Base-by-base conservation (phyloP, 2,113 vertebrate species). In the Chionodraco myersi region DNA sequence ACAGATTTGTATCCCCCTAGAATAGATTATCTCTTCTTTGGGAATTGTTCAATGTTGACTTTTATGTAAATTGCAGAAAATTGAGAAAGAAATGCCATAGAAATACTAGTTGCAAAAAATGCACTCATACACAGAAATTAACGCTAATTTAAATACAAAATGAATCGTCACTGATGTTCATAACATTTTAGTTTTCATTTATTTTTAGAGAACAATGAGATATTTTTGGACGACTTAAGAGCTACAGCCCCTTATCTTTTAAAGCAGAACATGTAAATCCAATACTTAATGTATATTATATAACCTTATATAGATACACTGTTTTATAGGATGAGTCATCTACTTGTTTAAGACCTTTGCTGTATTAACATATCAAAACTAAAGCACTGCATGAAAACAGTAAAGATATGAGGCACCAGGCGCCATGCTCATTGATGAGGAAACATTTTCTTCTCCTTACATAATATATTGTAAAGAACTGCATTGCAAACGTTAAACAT, bases 391-490 rank as follows among this genome's bases (percentile, higher is more conserved):
- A 61, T 15, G 12, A 18, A n/a, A 61, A 41, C 5, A 12, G 11
- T 36, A 9, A 36, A 6, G 5, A n/a, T 36, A 52, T 12, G 21
- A 48, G 21, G 15, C 7, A 52, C 9, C 18, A 67, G 14, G 21
- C 36, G 61, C 13, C 7, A 1, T 15, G 44, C 12, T 36, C 13
- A 23, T 44, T 63, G 11, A 14, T 23, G 16, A 30, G 13, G 15
- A 44, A 56, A 54, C 12, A 26, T 6, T 53, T 54, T 9, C 49
- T 36, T 41, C 18, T 26, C 2, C 21, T 53, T 77, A 59, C 53
- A 76, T 67, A 45, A 77, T 77, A 6, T 44, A 60, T 6, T 53
- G 7, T 53, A 3, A 16, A 60, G 44, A 10, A 58, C 23, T 60
- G 64, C 47, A 60, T 60, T 44, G 9, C 41, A 66, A 9, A 9